These are phyloP conservation scores for Rhopalosiphum nymphaeae DNA, from an alignment of 2,888 invertebrate genomes.

Conservation along the genomic window DNA sequence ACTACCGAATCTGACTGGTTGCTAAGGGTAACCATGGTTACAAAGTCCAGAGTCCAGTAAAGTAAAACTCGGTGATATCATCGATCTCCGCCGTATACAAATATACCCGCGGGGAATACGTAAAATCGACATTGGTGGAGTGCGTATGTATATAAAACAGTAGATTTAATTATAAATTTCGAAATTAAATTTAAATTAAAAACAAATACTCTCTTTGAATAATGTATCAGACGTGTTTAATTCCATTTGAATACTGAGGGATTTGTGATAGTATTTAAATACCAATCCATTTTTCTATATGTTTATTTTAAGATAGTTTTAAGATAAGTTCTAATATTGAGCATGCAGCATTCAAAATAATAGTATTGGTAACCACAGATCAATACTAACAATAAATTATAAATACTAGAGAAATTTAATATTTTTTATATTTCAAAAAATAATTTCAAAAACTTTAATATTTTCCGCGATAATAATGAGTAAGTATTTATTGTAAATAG, in stretches of 20 bases:
- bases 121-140: background rate
- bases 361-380: no score
- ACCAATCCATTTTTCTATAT: background rate
- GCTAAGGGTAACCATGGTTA: constrained; percentile 58
- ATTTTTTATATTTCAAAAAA: no score
- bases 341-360: background rate
- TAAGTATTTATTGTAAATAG: no score
- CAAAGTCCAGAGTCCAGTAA: constrained; percentile 40
- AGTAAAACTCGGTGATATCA: constrained; percentile 51
- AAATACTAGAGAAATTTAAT: no score
- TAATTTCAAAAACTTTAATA: no score
- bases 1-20: constrained; percentile 22
- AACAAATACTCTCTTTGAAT: constrained; percentile 1
- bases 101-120: constrained; percentile 35
- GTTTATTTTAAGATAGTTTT: background rate
- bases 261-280: background rate
- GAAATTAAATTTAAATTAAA: constrained; percentile 26
- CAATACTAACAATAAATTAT: no score
- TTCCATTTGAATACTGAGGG: background rate
- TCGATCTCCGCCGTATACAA: constrained; percentile 35
- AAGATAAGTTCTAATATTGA: background rate
- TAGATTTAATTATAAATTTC: constrained; percentile 31
- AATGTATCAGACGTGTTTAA: background rate
- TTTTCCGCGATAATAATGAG: no score
- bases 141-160: background rate